Evolutionary conservation across 2,888 invertebrate genomes (phyloP).

Genomic region (Seladonia tumulorum): DNA sequence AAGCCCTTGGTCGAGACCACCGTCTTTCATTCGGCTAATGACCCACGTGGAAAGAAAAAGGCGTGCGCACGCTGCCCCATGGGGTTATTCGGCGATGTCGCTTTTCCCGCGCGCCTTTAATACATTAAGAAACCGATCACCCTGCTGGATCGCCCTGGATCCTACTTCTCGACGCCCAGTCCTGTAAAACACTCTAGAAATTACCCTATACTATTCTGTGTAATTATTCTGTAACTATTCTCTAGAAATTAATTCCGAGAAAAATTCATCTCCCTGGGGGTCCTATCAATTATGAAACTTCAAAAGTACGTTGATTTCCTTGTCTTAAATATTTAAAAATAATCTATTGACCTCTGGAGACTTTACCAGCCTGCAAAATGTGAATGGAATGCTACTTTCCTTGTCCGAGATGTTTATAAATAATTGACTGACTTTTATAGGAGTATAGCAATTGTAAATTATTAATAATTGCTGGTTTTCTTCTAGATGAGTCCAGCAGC

Average conservation of each 20-base stretch:
- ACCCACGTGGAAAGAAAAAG: conserved; percentile 75
- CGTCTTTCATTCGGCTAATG: conserved; percentile 80
- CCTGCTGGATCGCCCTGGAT: neutral
- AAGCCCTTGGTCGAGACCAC: conserved; percentile 72
- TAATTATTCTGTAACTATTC: too few species aligned
- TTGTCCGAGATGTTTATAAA: neutral
- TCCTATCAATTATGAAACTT: neutral
- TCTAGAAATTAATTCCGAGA: neutral
- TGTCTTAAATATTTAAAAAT: neutral
- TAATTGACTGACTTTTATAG: neutral
- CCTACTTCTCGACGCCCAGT: neutral
- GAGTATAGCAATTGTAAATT: neutral
- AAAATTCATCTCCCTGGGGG: neutral
- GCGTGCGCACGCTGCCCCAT: conserved; percentile 17
- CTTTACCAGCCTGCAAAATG: neutral
- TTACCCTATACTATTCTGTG: neutral
- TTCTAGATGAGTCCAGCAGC: too few species aligned
- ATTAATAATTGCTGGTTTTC: neutral
- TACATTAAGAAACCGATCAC: conserved; percentile 4
- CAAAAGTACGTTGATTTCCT: neutral
- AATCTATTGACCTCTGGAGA: neutral
- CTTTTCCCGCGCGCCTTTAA: conserved; percentile 26
- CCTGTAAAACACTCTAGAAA: neutral
- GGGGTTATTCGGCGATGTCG: conserved; percentile 17
- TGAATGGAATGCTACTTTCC: neutral